phyloP scores from a whole-genome alignment of 1,140 invertebrate genomes.

The Copidosoma floridanum region DNA sequence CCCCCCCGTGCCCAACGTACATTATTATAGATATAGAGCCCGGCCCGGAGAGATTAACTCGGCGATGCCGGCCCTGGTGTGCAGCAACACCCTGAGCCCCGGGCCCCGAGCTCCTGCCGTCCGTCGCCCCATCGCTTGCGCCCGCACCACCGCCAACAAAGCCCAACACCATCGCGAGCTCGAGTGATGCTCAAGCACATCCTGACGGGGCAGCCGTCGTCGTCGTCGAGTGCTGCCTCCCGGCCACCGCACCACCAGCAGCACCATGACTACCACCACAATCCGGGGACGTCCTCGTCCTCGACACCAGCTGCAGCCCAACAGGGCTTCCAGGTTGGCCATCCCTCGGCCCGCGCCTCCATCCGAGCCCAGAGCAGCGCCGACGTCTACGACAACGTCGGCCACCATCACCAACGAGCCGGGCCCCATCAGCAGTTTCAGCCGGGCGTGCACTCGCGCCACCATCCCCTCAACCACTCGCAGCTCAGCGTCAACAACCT shows the following conservation, averaged over 20 bases:
- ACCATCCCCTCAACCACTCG: conserved; percentile 49
- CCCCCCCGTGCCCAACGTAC: no score
- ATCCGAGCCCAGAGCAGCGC: conserved; percentile 42
- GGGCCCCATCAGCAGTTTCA: conserved; percentile 31
- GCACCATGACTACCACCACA: conserved; percentile 28
- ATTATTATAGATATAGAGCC: no score
- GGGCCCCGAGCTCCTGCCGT: conserved; percentile 27
- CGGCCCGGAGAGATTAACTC: no score
- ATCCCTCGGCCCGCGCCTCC: no score
- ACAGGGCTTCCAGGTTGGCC: no score
- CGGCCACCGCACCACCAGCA: conserved; percentile 40
- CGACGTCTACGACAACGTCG: conserved; percentile 50
- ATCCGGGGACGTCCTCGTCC: conserved; percentile 19
- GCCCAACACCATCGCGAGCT: conserved; percentile 18
- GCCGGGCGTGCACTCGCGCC: conserved; percentile 43
- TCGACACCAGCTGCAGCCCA: conserved; percentile 4
- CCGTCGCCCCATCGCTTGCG: no score
- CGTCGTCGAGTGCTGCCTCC: conserved; percentile 48
- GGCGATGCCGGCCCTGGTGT: conserved; percentile 35
- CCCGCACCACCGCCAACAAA: background rate
- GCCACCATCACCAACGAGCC: conserved; percentile 1
- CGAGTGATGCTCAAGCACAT: conserved; percentile 59
- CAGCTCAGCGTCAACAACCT: conserved; percentile 53
- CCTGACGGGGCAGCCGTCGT: conserved; percentile 53
- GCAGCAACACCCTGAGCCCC: conserved; percentile 43